Conservation (phyloP, 2,888 invertebrate species). For the Dendrolimus pini region DNA sequence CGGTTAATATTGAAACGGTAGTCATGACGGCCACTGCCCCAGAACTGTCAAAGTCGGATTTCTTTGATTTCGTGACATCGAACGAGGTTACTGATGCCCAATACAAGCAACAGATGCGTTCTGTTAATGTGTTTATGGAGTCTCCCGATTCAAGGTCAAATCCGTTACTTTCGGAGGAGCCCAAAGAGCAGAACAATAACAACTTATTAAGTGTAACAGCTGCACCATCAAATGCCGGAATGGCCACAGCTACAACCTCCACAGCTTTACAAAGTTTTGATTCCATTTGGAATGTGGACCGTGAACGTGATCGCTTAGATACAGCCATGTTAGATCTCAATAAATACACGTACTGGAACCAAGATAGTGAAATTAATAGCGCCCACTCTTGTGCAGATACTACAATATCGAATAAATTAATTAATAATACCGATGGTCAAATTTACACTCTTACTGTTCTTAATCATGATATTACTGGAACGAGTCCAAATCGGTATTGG, state of each 20-base stretch:
- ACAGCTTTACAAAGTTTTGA: conserved; percentile 72
- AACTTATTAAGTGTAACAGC: conserved; percentile 61
- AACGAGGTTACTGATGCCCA: conserved; percentile 85
- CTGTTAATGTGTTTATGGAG: conserved; percentile 81
- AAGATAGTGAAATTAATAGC: conserved; percentile 77
- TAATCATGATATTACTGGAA: conserved; percentile 85
- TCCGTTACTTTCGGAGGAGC: conserved; percentile 68
- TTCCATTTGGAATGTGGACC: conserved; percentile 82
- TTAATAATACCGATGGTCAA: conserved; percentile 84
- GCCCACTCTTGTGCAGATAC: conserved; percentile 66
- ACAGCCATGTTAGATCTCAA: conserved; percentile 88
- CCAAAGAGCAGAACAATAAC: conserved; percentile 80
- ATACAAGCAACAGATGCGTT: conserved; percentile 81
- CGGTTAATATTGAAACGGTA: conserved; percentile 79
- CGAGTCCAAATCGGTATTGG: conserved; percentile 80
- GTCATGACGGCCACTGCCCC: conserved; percentile 91
- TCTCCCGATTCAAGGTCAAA: conserved; percentile 71
- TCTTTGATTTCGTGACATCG: conserved; percentile 92
- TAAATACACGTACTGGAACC: conserved; percentile 86
- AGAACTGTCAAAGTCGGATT: conserved; percentile 91
- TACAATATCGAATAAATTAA: conserved; percentile 68
- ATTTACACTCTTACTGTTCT: conserved; percentile 92
- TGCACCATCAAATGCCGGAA: conserved; percentile 38
- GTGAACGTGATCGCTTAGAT: conserved; percentile 83
- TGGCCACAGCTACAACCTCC: conserved; percentile 58